These are phyloP conservation scores for Ichneumon xanthorius DNA, from an alignment of 2,888 invertebrate genomes.

Conservation along the genomic window DNA sequence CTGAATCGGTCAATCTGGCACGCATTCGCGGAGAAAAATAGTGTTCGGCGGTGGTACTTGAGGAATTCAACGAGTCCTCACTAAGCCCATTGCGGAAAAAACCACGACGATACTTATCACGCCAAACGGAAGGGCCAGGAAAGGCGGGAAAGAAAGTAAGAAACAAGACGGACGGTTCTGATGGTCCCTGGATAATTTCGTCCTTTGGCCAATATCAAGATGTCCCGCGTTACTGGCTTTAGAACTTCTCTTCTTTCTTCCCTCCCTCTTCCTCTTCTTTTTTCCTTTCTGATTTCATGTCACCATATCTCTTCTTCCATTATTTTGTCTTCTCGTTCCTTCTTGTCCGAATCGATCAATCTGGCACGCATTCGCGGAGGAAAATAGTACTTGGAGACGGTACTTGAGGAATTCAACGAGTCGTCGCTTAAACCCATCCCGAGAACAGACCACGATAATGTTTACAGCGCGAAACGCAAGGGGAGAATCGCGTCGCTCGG, in stretches of 20 bases:
- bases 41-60: neutral
- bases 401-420: neutral
- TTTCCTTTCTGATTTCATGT: no score
- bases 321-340: neutral
- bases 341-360: constrained; percentile 34
- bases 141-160: neutral
- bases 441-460: neutral
- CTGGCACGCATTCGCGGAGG: constrained; percentile 21
- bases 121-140: neutral
- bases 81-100: neutral
- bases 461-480: neutral
- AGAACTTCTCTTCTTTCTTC: neutral
- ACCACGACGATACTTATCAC: neutral
- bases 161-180: neutral
- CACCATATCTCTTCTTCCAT: no score
- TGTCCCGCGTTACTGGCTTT: constrained; percentile 2
- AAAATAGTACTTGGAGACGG: neutral
- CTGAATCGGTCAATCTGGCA: constrained; percentile 31
- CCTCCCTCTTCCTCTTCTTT: neutral
- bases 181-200: neutral
- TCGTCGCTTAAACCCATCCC: neutral
- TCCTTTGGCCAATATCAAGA: constrained; percentile 9
- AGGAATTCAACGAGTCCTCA: neutral
- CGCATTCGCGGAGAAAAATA: constrained; percentile 6
- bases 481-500: neutral